phyloP scores from a whole-genome alignment of 2,113 vertebrate species.

The Tetrao urogallus region DNA sequence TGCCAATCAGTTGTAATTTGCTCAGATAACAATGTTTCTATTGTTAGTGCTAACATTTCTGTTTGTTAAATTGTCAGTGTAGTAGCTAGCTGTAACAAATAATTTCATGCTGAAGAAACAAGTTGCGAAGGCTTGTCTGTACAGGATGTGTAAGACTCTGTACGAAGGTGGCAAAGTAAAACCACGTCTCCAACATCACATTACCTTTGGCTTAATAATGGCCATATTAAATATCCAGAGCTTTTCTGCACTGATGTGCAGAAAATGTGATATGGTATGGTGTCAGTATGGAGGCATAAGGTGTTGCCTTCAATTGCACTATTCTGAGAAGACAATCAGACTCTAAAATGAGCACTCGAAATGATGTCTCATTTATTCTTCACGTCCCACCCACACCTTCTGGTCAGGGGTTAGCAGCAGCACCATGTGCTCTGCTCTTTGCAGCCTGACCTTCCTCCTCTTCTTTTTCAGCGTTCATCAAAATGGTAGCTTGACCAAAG shows the following conservation, averaged over 20 bases:
- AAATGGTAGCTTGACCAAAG: not conserved
- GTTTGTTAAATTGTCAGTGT: not conserved
- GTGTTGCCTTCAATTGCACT: not conserved
- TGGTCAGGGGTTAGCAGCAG: not conserved
- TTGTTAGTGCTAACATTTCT: constrained; percentile 23
- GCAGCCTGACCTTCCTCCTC: not conserved
- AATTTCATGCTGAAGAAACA: not conserved
- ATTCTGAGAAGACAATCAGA: no score
- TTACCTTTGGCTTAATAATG: not conserved
- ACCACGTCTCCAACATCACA: accelerated
- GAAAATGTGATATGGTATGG: not conserved
- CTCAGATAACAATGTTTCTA: constrained; percentile 8
- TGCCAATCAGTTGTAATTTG: not conserved
- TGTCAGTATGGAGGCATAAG: not conserved
- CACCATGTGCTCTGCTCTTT: not conserved
- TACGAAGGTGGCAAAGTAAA: not conserved
- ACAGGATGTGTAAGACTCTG: accelerated
- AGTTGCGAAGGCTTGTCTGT: not conserved
- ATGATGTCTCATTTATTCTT: no score
- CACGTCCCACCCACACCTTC: not conserved
- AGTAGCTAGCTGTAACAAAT: not conserved
- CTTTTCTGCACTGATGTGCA: not conserved
- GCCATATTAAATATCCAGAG: accelerated
- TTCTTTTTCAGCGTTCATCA: not conserved
- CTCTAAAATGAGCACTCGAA: not conserved